Percentiles rank a stretch among this genome's conserved stretches.
phyloP scores from a whole-genome alignment of 2,797 vertebrate species.

The Morelia viridis region DNA sequence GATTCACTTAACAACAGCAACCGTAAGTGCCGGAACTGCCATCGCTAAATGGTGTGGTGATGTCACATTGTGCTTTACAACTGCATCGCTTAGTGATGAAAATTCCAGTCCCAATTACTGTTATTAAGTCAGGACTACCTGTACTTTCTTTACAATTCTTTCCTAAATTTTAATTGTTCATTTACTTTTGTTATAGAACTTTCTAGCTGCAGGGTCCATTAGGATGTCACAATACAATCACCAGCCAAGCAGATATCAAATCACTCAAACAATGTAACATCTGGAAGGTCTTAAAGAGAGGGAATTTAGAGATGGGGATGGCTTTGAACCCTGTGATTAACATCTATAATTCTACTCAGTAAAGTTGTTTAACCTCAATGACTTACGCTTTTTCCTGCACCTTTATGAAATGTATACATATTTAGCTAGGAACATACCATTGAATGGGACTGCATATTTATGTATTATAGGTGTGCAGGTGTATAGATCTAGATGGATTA shows the following conservation, averaged over 20 bases:
- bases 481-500: background rate
- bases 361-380: background rate
- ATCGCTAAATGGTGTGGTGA: background rate
- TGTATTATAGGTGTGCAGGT: background rate
- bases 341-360: background rate
- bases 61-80: background rate
- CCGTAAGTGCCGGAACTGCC: background rate
- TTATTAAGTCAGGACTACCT: background rate
- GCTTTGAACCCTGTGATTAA: background rate
- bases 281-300: background rate
- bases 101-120: background rate
- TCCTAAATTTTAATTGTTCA: background rate
- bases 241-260: background rate
- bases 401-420: background rate
- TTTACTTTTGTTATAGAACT: background rate
- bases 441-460: background rate
- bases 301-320: background rate
- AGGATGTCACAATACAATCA: background rate
- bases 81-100: background rate
- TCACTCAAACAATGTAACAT: background rate
- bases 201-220: background rate
- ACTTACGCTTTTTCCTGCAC: background rate
- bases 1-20: background rate
- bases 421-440: background rate
- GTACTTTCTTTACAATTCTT: background rate